phyloP scores from a whole-genome alignment of 2,113 vertebrate genomes.

The Scatophagus argus region DNA sequence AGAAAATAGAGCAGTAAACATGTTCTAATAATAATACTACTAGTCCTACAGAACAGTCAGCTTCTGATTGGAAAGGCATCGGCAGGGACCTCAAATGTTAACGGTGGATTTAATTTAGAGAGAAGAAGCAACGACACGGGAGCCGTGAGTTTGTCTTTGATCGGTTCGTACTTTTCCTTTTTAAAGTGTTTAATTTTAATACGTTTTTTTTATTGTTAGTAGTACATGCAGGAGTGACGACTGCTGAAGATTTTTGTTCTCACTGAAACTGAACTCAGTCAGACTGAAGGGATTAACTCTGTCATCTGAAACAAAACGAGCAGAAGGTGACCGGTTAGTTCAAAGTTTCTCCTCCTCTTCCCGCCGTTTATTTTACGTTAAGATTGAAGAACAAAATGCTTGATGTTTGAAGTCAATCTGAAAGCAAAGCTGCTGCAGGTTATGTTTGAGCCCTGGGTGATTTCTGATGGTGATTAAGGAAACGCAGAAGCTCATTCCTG shows the following conservation, averaged over 20 bases:
- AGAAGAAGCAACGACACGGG: not conserved
- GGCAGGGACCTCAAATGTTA: constrained; percentile 54
- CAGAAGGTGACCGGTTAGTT: not conserved
- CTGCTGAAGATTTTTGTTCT: not conserved
- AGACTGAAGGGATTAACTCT: not conserved
- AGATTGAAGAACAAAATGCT: not conserved
- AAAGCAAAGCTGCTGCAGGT: not conserved
- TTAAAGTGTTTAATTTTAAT: constrained; percentile 8
- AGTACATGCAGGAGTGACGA: not conserved
- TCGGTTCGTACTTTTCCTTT: not conserved
- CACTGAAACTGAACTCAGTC: not conserved
- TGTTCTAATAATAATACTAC: constrained; percentile 41
- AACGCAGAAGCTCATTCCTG: no score
- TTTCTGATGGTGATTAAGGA: no score
- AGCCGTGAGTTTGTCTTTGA: constrained; percentile 8
- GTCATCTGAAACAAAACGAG: not conserved
- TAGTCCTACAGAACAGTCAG: constrained; percentile 14
- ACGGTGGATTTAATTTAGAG: constrained; percentile 15
- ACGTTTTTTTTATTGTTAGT: constrained; percentile 11
- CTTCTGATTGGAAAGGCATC: constrained; percentile 3
- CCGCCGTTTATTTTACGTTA: no score
- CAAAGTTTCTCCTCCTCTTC: not conserved
- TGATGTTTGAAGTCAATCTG: constrained; percentile 18
- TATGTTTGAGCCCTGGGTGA: not conserved
- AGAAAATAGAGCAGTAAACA: constrained; percentile 36